Evolutionary conservation across 2,888 invertebrate species (phyloP).

Genomic region (Trilocha varians): DNA sequence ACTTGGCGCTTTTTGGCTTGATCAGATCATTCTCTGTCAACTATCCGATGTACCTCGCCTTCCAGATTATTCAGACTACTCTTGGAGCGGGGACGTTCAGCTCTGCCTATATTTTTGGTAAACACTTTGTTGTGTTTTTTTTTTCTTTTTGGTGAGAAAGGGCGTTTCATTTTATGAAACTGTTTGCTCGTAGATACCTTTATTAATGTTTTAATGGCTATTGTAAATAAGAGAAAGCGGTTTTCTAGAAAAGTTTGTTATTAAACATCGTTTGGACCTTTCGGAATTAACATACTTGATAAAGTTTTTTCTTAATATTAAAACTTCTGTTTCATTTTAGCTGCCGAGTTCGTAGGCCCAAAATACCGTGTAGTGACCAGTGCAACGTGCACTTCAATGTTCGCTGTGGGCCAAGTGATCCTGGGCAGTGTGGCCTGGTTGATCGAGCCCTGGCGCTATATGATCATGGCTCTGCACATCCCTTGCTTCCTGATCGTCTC

Average conservation of each 20-base stretch:
- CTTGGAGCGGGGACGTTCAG: slow-evolving; percentile 69
- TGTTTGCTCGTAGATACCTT: no score
- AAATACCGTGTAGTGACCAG: slow-evolving; percentile 80
- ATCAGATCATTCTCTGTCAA: slow-evolving; percentile 70
- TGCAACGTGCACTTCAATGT: slow-evolving; percentile 78
- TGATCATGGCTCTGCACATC: slow-evolving; percentile 77
- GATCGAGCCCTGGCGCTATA: slow-evolving; percentile 78
- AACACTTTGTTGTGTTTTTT: no score
- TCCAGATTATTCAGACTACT: slow-evolving; percentile 70
- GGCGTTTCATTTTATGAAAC: no score
- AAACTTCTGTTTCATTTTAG: slow-evolving; percentile 49
- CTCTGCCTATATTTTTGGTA: slow-evolving; percentile 60
- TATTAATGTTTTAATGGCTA: no score
- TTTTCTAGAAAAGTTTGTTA: no score
- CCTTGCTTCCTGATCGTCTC: slow-evolving; percentile 78
- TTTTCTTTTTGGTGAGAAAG: no score
- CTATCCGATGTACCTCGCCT: slow-evolving; percentile 66
- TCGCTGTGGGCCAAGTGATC: slow-evolving; percentile 79
- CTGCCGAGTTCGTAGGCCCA: slow-evolving; percentile 84
- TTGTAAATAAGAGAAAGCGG: no score
- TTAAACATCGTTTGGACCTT: no score
- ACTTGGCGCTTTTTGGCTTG: slow-evolving; percentile 58
- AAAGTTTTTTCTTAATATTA: no score
- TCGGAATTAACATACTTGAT: no score
- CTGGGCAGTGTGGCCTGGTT: slow-evolving; percentile 79